Conservation (phyloP, 2,797 vertebrate species). For the Chrysocyon brachyurus region DNA sequence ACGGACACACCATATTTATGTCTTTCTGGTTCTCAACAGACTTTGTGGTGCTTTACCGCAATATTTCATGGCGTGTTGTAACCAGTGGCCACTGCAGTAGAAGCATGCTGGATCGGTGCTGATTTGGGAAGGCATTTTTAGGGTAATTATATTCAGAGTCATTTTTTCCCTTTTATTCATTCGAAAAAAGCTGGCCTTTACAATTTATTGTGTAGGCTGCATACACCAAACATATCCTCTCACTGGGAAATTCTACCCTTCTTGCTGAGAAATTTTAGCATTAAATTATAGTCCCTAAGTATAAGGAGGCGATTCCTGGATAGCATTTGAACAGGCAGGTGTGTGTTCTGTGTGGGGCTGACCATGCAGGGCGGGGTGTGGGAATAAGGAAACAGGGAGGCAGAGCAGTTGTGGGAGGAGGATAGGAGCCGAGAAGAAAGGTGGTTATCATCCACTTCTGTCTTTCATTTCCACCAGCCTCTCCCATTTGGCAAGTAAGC, state of each 20-base stretch:
- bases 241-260: conserved; percentile 14
- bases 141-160: conserved; percentile 31
- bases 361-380: background rate
- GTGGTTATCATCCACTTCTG: background rate
- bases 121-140: conserved; percentile 52
- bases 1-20: background rate
- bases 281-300: conserved; percentile 34
- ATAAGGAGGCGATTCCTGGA: conserved; percentile 38
- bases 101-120: background rate
- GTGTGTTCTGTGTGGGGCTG: background rate
- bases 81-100: background rate
- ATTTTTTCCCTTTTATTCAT: conserved; percentile 43
- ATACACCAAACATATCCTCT: conserved; percentile 34
- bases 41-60: background rate
- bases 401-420: background rate
- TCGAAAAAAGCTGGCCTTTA: conserved; percentile 39
- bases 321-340: conserved; percentile 27
- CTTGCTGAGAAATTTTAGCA: conserved; percentile 49
- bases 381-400: background rate
- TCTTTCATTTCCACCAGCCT: background rate
- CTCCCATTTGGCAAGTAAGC: background rate
- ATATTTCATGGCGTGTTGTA: conserved; percentile 13
- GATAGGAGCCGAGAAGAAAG: background rate
- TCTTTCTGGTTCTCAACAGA: background rate
- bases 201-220: conserved; percentile 46